Percentiles rank a stretch among this genome's conserved stretches.
phyloP scores from a whole-genome alignment of 2,888 invertebrate genomes.

The Drosophila quinaria region DNA sequence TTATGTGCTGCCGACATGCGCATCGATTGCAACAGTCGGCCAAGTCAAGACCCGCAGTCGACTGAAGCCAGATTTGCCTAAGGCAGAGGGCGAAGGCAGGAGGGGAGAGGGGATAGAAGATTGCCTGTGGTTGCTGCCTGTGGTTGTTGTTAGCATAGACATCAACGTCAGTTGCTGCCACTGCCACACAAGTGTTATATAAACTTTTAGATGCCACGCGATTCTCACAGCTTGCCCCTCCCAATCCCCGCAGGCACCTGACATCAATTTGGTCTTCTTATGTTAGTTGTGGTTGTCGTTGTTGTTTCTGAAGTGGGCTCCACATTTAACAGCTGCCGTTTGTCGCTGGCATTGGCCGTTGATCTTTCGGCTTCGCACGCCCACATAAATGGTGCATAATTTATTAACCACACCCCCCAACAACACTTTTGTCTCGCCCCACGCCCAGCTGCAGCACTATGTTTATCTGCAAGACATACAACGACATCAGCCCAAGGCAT shows the following conservation, averaged over 20 bases:
- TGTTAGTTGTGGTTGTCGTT: too few relatives aligned
- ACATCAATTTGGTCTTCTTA: conserved; percentile 26
- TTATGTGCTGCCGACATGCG: conserved; percentile 52
- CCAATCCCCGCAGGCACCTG: conserved; percentile 31
- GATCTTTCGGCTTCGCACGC: conserved; percentile 58
- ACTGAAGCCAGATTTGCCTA: background rate
- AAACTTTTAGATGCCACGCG: conserved; percentile 75
- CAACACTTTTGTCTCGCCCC: conserved; percentile 38
- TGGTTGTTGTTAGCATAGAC: conserved; percentile 28
- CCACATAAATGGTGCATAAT: conserved; percentile 41
- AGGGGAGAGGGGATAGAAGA: background rate
- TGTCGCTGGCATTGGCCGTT: conserved; percentile 69
- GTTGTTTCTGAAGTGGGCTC: conserved; percentile 35
- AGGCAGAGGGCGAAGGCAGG: conserved; percentile 1
- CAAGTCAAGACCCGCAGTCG: conserved; percentile 41
- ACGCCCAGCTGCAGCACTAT: conserved; percentile 82
- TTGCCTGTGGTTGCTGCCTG: conserved; percentile 23
- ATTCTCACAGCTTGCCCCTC: conserved; percentile 64
- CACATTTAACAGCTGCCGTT: conserved; percentile 65
- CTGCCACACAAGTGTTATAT: conserved; percentile 70
- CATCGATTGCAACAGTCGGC: conserved; percentile 67
- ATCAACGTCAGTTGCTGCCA: conserved; percentile 36
- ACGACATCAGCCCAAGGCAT: conserved; percentile 79
- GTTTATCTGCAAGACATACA: conserved; percentile 84
- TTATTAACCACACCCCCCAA: conserved; percentile 37